Conservation (phyloP, 2,888 invertebrate genomes). For the Hoplodrina blanda region DNA sequence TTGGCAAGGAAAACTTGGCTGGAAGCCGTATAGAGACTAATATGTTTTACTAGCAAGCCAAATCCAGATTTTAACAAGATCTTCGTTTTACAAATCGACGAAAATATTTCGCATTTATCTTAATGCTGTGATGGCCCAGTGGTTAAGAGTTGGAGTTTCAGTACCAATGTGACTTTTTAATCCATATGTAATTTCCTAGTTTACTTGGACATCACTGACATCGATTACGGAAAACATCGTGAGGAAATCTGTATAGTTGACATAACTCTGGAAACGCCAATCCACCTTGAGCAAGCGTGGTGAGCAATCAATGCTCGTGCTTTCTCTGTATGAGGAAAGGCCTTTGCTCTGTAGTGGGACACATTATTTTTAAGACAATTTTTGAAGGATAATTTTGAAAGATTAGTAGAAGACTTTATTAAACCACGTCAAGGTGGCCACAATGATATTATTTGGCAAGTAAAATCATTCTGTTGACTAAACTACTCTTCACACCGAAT, state of each 20-base stretch:
- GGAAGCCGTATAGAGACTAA: slow-evolving; percentile 17
- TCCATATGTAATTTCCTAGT: no score
- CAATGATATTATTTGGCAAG: neutral
- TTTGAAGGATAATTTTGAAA: neutral
- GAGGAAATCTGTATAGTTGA: no score
- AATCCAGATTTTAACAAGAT: neutral
- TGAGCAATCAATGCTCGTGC: no score
- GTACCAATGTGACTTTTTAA: no score
- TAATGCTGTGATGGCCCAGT: no score
- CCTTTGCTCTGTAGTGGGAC: no score
- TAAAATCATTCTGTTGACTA: neutral
- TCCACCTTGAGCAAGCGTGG: no score
- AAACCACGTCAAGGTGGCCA: neutral
- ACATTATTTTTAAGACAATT: neutral
- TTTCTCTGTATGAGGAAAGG: no score
- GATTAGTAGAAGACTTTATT: neutral
- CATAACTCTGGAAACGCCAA: no score
- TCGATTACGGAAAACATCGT: no score
- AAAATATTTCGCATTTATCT: neutral
- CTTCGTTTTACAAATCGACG: neutral
- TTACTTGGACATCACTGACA: no score
- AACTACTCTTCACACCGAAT: neutral
- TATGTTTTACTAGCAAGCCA: slow-evolving; percentile 23
- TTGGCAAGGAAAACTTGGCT: slow-evolving; percentile 54
- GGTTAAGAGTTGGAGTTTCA: no score